Conservation (phyloP, 2,888 invertebrate species). For the Spialia ferax region DNA sequence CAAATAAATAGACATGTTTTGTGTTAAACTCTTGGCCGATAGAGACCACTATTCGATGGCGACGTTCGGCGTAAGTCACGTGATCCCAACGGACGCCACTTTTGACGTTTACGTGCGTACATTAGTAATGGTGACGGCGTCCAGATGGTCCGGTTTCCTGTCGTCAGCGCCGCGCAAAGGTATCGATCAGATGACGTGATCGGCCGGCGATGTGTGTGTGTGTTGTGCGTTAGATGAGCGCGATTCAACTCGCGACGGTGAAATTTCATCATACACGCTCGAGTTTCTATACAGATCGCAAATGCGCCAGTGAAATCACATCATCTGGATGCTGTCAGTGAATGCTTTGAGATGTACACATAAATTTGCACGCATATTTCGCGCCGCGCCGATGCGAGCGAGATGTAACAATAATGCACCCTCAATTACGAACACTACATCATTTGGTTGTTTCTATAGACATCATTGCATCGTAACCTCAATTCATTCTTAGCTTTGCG, state of each 20-base stretch:
- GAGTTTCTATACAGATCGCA: slow-evolving; percentile 42
- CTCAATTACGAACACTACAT: neutral
- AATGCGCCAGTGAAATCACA: slow-evolving; percentile 48
- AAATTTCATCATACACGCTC: slow-evolving; percentile 48
- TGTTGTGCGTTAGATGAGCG: slow-evolving; percentile 33
- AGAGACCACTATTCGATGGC: slow-evolving; percentile 76
- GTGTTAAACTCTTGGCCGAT: slow-evolving; percentile 74
- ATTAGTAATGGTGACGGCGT: slow-evolving; percentile 57
- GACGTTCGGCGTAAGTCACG: slow-evolving; percentile 77
- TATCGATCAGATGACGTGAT: slow-evolving; percentile 46
- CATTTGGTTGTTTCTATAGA: neutral
- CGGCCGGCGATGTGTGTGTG: slow-evolving; percentile 42
- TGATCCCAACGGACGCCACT: slow-evolving; percentile 60
- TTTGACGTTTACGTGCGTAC: slow-evolving; percentile 76
- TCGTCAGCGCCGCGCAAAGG: slow-evolving; percentile 52
- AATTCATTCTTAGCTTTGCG: slow-evolving; percentile 11
- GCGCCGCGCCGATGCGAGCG: neutral
- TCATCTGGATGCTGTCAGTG: slow-evolving; percentile 51
- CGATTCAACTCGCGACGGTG: slow-evolving; percentile 41
- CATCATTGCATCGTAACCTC: slow-evolving; percentile 8
- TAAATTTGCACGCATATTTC: slow-evolving; percentile 27
- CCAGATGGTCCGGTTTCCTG: slow-evolving; percentile 64
- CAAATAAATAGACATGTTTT: slow-evolving; percentile 62
- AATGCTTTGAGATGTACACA: slow-evolving; percentile 37
- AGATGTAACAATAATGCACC: slow-evolving; percentile 1